Evolutionary conservation across 1,140 invertebrate species (phyloP).

Genomic region (Bombus waltoni): DNA sequence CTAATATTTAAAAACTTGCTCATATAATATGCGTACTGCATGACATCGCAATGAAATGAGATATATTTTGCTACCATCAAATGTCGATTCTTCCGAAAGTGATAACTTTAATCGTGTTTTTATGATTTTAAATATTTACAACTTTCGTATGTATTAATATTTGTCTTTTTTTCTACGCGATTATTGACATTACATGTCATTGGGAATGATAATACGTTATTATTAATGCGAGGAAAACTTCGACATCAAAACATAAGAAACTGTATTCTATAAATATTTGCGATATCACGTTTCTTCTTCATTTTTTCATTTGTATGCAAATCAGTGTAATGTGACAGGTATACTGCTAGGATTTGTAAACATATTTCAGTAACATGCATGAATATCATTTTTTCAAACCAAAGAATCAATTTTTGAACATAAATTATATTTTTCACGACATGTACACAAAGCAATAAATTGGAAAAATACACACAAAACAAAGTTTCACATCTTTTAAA

Average conservation of each 20-base stretch:
- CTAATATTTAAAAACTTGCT: slow-evolving; percentile 14
- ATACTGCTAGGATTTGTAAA: neutral
- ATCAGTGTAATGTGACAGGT: neutral
- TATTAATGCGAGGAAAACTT: neutral
- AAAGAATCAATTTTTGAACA: slow-evolving; percentile 23
- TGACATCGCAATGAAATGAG: slow-evolving; percentile 8
- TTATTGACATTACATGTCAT: neutral
- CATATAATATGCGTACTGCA: slow-evolving; percentile 4
- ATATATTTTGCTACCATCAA: neutral
- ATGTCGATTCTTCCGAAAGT: neutral
- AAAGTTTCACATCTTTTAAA: neutral
- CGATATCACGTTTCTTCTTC: neutral
- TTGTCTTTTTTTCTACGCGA: neutral
- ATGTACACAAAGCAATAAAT: slow-evolving; percentile 18
- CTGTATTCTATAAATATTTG: slow-evolving; percentile 7
- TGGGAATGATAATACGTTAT: neutral
- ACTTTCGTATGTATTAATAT: neutral
- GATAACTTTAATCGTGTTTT: neutral
- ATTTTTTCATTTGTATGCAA: neutral
- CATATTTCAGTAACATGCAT: neutral
- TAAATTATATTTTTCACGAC: slow-evolving; percentile 27
- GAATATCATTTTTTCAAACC: slow-evolving; percentile 2
- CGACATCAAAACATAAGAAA: neutral
- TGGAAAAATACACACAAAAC: neutral
- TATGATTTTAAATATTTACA: slow-evolving; percentile 19